Evolutionary conservation across 1,140 invertebrate species (phyloP), one percentile per base, ranked within the genome.

Genomic region (Hylaeus volcanicus): DNA sequence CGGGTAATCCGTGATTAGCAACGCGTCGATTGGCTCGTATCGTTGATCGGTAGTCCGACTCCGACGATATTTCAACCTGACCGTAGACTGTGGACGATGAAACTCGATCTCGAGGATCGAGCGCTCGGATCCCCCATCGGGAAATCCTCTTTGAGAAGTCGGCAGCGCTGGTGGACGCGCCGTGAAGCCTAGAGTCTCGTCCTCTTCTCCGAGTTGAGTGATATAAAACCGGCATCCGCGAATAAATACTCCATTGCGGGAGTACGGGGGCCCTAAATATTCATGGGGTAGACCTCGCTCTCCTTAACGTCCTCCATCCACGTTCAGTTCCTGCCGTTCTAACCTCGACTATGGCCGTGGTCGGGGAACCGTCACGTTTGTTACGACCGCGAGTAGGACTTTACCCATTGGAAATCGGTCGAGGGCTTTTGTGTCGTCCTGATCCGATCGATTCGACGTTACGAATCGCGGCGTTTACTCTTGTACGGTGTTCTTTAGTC

Each of bases 201-300:
- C 43, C 43, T 15, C 58, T 51, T n/a, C 15, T n/a, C 65, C 55
- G 64, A 51, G 41, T 85, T 88, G 88, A 88, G 85, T 86, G 88
- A 88, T 88, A 88, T 88, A 88, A 88, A 88, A 88, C 77, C 85
- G 72, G 85, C 86, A 79, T 85, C 53, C 72, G 83, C 63, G 85
- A 88, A 88, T 88, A 88, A 88, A 88, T 88, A 88, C 82, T 85
- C 86, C 88, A 86, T 88, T 88, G 86, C 86, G 78, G 85, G 86
- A 86, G 76, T 86, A 80, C 82, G 8, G 61, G 66, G 64, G 64
- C 71, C 74, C 79, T 88, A 88, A 88, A 88, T 88, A 88, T 88
- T 88, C 86, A 88, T 88, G 84, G 76, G 63, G 51, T 61, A 68
- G 65, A 43, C 48, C 79, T 79, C 48, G 72, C 74, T 84, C 82